Conservation (phyloP, 2,113 vertebrate genomes). For the Sphaerodactylus townsendi region DNA sequence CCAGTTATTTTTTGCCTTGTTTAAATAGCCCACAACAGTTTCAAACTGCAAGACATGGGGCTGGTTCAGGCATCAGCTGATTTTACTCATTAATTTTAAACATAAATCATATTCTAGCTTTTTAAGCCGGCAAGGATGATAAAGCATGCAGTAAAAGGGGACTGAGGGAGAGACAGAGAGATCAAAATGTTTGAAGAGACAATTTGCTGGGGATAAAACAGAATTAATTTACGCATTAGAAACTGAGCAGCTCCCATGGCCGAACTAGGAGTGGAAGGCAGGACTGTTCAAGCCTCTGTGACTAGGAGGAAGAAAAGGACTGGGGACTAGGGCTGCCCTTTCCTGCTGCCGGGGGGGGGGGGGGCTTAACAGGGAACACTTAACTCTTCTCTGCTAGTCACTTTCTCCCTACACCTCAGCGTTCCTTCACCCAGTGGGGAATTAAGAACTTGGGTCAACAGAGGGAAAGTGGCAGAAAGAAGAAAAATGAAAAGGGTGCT, state of each 20-base stretch:
- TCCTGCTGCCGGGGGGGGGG: neutral
- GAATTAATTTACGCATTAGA: slow-evolving; percentile 6
- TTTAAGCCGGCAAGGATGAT: slow-evolving; percentile 57
- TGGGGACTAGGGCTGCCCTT: neutral
- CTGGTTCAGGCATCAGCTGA: slow-evolving; percentile 48
- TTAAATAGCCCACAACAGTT: slow-evolving; percentile 23
- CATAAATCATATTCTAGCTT: slow-evolving; percentile 60
- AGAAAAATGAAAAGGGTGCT: too few species aligned
- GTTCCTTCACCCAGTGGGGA: too few species aligned
- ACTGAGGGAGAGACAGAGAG: slow-evolving; percentile 32
- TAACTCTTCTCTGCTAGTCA: too few species aligned
- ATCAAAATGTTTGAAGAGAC: slow-evolving; percentile 51
- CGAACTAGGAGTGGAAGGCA: neutral
- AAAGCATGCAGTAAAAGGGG: slow-evolving; percentile 55
- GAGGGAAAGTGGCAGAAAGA: too few species aligned
- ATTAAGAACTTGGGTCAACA: too few species aligned
- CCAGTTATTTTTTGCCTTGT: slow-evolving; percentile 21
- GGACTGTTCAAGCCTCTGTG: neutral
- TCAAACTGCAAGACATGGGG: slow-evolving; percentile 24
- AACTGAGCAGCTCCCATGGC: neutral
- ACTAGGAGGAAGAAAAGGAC: too few species aligned
- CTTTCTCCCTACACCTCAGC: neutral
- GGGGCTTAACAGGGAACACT: neutral
- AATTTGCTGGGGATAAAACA: slow-evolving; percentile 11
- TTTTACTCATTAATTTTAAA: slow-evolving; percentile 58